These are phyloP conservation scores for Phasianus colchicus DNA, from an alignment of 2,113 vertebrate species.

Conservation along the genomic window DNA sequence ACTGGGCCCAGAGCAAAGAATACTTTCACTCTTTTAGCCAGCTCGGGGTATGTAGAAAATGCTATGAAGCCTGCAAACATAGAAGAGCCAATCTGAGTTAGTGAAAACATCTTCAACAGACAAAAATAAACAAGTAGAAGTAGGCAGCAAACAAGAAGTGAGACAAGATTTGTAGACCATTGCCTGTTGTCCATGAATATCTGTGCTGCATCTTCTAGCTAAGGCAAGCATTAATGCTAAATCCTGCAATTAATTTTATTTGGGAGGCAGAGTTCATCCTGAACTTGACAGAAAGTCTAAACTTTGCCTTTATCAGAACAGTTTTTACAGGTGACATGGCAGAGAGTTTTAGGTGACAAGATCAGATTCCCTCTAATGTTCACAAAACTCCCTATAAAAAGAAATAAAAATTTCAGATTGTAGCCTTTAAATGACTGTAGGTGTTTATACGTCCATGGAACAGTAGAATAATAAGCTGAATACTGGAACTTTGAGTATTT, in stretches of 20 bases:
- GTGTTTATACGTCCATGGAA: background rate
- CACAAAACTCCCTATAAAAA: background rate
- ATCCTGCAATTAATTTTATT: background rate
- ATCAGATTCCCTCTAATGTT: background rate
- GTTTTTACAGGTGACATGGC: background rate
- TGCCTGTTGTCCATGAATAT: background rate
- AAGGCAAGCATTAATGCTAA: background rate
- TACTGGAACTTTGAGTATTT: background rate
- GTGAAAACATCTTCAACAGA: background rate
- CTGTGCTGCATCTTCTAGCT: background rate
- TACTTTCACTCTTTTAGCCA: slow-evolving; percentile 89
- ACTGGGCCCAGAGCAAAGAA: slow-evolving; percentile 90
- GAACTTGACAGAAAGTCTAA: background rate
- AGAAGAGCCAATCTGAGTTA: slow-evolving; percentile 22
- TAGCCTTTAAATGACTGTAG: background rate
- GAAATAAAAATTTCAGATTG: background rate
- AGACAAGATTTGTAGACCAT: background rate
- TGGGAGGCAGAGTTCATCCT: background rate
- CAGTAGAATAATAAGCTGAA: background rate
- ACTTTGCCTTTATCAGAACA: background rate
- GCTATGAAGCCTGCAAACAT: slow-evolving; percentile 87
- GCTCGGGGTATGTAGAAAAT: slow-evolving; percentile 90
- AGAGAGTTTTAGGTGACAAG: background rate
- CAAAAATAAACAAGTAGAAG: background rate
- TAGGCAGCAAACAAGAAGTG: background rate